These are phyloP conservation scores for Erpornis zantholeuca DNA, from an alignment of 2,113 vertebrate species.

Conservation along the genomic window DNA sequence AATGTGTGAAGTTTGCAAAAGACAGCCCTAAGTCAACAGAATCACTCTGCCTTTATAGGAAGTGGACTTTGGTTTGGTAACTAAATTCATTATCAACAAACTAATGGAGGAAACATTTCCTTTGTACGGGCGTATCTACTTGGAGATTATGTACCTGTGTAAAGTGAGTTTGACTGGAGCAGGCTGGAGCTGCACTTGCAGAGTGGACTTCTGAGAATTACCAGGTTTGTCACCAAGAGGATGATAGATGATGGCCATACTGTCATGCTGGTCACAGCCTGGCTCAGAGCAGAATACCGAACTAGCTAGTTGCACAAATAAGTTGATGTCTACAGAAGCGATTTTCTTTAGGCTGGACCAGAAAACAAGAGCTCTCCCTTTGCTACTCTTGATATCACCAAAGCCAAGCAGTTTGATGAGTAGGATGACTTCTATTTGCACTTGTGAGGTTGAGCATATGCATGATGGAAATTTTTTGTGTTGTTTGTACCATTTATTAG, in stretches of 20 bases:
- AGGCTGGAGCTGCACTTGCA: neutral
- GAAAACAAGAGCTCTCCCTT: neutral
- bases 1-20: neutral
- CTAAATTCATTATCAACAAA: neutral
- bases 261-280: neutral
- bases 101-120: neutral
- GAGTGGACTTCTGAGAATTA: neutral
- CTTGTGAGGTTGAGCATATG: neutral
- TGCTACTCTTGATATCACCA: neutral
- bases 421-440: neutral
- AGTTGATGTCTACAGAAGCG: neutral
- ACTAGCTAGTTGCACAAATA: neutral
- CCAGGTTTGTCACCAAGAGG: neutral
- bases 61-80: constrained; percentile 10
- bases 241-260: neutral
- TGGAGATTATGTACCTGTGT: neutral
- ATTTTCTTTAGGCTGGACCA: neutral
- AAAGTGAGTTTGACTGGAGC: neutral
- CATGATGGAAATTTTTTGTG: neutral
- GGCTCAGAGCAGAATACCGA: neutral
- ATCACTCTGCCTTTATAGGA: neutral
- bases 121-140: neutral
- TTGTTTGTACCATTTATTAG: neutral
- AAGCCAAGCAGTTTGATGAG: neutral
- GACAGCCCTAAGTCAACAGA: neutral